Base-by-base conservation (phyloP, 2,888 invertebrate species). In the Megalurothrips usitatus region DNA sequence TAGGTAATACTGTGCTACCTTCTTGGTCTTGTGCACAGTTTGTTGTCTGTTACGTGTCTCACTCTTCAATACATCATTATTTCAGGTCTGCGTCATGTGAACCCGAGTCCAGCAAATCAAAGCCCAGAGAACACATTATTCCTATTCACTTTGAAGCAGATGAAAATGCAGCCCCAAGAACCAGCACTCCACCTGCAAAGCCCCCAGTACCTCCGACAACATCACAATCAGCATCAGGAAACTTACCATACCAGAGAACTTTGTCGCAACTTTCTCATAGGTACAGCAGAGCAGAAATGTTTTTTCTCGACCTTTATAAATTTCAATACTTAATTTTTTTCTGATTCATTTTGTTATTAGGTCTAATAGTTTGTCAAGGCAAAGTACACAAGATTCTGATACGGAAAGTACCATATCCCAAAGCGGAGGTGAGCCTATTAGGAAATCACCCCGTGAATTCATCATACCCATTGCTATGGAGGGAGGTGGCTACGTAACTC, bases 391-490 rank as follows among this genome's bases (percentile, higher is more conserved):
- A 82, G 92, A 92, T 82, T 92, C 93, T 14, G 94, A 95, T 84
- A 92, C 93, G 0, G 92, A 92, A 84, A 90, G 89, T 84, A 83
- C 84, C 82, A 84, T 84, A 26, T 84, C 84, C 19, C 83, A 84
- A 75, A 84, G 84, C 80, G 82, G 83, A 34, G 89, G 89, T 85
- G 93, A 94, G 86, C 94, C 95, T 10, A 95, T 96, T 86, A 92
- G 94, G 86, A 96, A 96, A 88, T 95, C 95, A 19, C 95, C 96
- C 23, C 90, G 96, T 78, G 96, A 96, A 88, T 96, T 95, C 86
- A 96, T 96, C 85, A 96, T 96, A 87, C 96, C 96, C n/a, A 96
- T 96, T 85, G 95, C 95, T 26, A 93, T 96, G 81, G 96, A 96
- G 87, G 96, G 96, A 84, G 95, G 95, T 83, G 96, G 95, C 82